These are phyloP conservation scores for Panonychus citri DNA, from an alignment of 1,140 invertebrate species.

Conservation along the genomic window DNA sequence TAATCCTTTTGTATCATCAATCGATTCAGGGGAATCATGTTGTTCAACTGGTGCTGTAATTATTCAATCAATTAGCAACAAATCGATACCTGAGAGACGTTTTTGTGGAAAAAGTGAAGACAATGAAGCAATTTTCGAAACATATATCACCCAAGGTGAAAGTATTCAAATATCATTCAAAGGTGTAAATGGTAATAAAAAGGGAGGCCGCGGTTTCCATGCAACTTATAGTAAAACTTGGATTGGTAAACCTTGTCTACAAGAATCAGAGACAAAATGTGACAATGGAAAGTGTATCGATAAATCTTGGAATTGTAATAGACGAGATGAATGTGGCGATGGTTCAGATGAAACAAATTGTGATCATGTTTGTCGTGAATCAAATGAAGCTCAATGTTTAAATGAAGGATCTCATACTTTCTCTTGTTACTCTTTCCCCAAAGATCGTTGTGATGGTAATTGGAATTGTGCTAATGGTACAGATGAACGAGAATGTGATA, in stretches of 20 bases:
- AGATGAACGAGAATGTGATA: conserved; percentile 12
- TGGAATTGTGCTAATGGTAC: conserved; percentile 13
- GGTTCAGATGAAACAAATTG: conserved; percentile 10
- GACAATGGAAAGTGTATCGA: conserved; percentile 8
- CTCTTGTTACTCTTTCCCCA: conserved; percentile 4
- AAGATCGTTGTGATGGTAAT: conserved; percentile 10
- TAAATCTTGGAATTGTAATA: conserved; percentile 8
- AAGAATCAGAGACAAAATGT: conserved; percentile 2
- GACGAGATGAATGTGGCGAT: conserved; percentile 8
- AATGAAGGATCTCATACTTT: conserved; percentile 5
- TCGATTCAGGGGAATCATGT: not conserved
- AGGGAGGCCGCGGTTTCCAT: not conserved
- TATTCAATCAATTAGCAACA: not conserved
- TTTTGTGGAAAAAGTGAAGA: not conserved
- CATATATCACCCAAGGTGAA: not conserved
- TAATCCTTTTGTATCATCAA: not conserved
- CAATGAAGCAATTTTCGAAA: not conserved
- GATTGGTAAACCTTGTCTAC: not conserved
- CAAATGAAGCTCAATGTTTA: conserved; percentile 10
- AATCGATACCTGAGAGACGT: not conserved
- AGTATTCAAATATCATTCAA: not conserved
- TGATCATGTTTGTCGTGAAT: not conserved
- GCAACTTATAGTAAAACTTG: not conserved
- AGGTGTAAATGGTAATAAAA: not conserved
- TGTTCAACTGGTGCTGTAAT: not conserved